Evolutionary conservation across 2,888 invertebrate genomes (phyloP), one percentile per base, ranked within the genome.

Genomic region (Drosophila rubida): DNA sequence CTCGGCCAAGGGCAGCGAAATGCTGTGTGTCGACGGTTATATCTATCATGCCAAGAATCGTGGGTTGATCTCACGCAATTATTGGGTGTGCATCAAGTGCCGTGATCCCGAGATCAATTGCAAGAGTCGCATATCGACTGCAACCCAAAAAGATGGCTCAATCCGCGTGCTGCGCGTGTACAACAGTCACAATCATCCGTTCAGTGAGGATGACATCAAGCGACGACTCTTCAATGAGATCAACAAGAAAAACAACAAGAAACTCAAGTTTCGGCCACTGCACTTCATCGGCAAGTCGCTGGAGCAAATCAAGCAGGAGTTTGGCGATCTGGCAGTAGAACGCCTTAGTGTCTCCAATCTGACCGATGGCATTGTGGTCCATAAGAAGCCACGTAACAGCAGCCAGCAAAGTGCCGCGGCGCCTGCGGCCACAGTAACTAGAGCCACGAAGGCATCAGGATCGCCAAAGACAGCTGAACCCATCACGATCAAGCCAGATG

Each of bases 1-100:
- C 13, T 90, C 90, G 11, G 90, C 90, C 9, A 90, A 90, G 48
- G 90, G 90, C 14, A 88, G 87, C n/a, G 90, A 90, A 66, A 75
- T 90, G 60, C 73, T 90, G 4, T 90, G 90, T 27, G 90, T 90
- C 2, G 90, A 90, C 69, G 90, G 89, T 13, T 90, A 78, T 37
- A 89, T 90, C 50, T 90, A 89, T 63, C 89, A 90, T 57, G 78
- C 88, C 4, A 90, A 90, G 62, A 90, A 90, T 64, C 76, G 81
- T 11, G 80, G 83, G 0, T 73, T 79, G 0, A 89, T 90, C 14
- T 80, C 82, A 2, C 89, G 90, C 13, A 90, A 85, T 19, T 90
- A 90, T 69, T 90, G 90, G 90, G 85, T 88, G n/a, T 90, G 90
- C 62, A 90, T 90, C 48, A 90, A 90, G 48, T 78, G 87, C 4